These are phyloP conservation scores for Calcarius lapponicus DNA, from an alignment of 2,797 vertebrate species.

Conservation along the genomic window DNA sequence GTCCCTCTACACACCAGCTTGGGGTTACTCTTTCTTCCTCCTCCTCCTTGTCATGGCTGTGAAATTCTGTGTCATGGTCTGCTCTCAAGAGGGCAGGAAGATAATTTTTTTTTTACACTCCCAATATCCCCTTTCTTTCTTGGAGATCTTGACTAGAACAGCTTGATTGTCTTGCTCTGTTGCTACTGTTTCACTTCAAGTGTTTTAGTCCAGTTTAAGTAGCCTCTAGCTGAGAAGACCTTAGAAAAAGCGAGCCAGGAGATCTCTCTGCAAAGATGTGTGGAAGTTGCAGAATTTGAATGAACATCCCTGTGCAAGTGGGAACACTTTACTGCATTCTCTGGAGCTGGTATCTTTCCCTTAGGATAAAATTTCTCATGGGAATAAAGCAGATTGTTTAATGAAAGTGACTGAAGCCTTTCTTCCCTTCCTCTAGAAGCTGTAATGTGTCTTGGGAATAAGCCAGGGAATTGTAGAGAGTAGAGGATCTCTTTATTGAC, in stretches of 20 bases:
- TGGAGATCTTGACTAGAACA: neutral
- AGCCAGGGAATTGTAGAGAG: neutral
- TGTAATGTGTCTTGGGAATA: neutral
- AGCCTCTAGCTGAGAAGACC: neutral
- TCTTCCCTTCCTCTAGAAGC: neutral
- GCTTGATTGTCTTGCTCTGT: neutral
- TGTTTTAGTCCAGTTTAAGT: neutral
- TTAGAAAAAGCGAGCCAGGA: neutral
- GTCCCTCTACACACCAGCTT: neutral
- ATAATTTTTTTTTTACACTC: neutral
- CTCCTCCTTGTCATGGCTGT: neutral
- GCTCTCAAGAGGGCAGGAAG: neutral
- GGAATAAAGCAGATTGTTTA: slow-evolving; percentile 1
- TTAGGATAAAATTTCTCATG: neutral
- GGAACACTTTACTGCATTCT: neutral
- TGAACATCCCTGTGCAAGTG: neutral
- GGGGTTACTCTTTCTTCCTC: neutral
- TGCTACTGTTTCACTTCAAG: neutral
- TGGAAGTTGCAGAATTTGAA: neutral
- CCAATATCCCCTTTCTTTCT: neutral
- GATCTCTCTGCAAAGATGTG: neutral
- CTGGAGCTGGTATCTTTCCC: neutral
- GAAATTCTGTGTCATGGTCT: neutral
- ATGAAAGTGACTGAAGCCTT: neutral
- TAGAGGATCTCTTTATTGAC: neutral